These are phyloP conservation scores for Cheilosia vernalis DNA, from an alignment of 2,888 invertebrate genomes.

Conservation along the genomic window DNA sequence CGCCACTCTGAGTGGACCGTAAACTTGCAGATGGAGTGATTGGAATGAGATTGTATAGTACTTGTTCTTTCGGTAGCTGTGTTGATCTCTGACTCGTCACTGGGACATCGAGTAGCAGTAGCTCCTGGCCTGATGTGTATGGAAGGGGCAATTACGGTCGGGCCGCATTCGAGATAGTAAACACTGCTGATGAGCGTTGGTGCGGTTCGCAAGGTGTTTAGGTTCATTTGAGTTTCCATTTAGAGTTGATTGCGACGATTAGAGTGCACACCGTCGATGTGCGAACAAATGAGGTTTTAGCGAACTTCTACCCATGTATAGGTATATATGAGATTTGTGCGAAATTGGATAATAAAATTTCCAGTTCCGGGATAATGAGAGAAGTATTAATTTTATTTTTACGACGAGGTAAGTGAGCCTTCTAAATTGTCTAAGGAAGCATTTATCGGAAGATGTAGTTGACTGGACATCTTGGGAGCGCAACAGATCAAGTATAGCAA, in stretches of 20 bases:
- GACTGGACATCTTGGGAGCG: too few relatives aligned
- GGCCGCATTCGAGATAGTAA: constrained; percentile 32
- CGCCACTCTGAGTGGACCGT: constrained; percentile 54
- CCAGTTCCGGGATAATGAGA: constrained; percentile 27
- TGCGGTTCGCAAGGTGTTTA: constrained; percentile 64
- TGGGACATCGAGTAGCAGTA: constrained; percentile 13
- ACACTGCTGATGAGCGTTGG: constrained; percentile 17
- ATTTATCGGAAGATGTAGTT: too few relatives aligned
- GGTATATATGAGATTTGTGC: constrained; percentile 6
- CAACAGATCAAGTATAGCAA: background rate
- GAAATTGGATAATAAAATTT: constrained; percentile 52
- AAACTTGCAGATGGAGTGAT: constrained; percentile 63
- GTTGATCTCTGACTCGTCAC: constrained; percentile 70
- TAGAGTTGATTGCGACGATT: constrained; percentile 67
- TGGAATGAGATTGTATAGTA: constrained; percentile 65
- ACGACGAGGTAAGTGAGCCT: background rate
- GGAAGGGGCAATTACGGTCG: constrained; percentile 40
- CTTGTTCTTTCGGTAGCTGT: constrained; percentile 51
- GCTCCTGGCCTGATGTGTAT: constrained; percentile 11
- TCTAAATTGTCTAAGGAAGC: background rate
- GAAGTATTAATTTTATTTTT: constrained; percentile 13
- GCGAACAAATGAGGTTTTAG: constrained; percentile 62
- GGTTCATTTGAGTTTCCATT: constrained; percentile 65
- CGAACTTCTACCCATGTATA: constrained; percentile 21
- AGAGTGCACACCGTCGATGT: constrained; percentile 44